phyloP scores from a whole-genome alignment of 2,888 invertebrate genomes.

The Bellardia pandia region DNA sequence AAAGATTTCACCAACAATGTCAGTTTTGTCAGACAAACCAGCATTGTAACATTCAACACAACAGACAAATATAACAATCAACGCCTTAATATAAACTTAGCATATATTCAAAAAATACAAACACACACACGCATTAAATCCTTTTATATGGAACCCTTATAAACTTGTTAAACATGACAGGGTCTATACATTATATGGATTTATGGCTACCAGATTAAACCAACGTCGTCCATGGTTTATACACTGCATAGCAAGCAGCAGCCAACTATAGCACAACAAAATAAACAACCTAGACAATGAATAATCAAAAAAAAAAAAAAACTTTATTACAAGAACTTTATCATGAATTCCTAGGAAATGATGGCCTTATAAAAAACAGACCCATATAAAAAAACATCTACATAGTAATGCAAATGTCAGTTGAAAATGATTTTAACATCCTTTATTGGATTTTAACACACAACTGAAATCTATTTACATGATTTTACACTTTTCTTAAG shows the following conservation, averaged over 20 bases:
- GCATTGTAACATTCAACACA: constrained; percentile 22
- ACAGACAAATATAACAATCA: constrained; percentile 58
- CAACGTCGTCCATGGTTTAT: constrained; percentile 24
- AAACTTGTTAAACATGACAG: constrained; percentile 62
- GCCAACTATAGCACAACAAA: neutral
- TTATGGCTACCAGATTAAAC: constrained; percentile 70
- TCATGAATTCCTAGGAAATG: constrained; percentile 55
- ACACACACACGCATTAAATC: constrained; percentile 20
- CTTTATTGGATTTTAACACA: constrained; percentile 45
- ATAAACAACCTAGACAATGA: constrained; percentile 48
- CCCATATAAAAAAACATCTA: neutral
- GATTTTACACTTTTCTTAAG: constrained; percentile 55
- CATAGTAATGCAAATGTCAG: constrained; percentile 57
- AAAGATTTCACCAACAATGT: constrained; percentile 23
- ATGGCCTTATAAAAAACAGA: constrained; percentile 37
- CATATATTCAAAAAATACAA: neutral
- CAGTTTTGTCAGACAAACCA: constrained; percentile 9
- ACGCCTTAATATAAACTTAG: constrained; percentile 48
- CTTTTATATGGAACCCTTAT: constrained; percentile 48
- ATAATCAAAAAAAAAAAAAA: constrained; percentile 23
- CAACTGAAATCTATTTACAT: constrained; percentile 54
- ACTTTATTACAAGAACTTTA: constrained; percentile 56
- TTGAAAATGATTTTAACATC: constrained; percentile 55
- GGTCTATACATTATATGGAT: constrained; percentile 56
- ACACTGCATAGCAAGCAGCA: constrained; percentile 35